phyloP scores from a whole-genome alignment of 1,140 invertebrate species.

The Camponotus floridanus region DNA sequence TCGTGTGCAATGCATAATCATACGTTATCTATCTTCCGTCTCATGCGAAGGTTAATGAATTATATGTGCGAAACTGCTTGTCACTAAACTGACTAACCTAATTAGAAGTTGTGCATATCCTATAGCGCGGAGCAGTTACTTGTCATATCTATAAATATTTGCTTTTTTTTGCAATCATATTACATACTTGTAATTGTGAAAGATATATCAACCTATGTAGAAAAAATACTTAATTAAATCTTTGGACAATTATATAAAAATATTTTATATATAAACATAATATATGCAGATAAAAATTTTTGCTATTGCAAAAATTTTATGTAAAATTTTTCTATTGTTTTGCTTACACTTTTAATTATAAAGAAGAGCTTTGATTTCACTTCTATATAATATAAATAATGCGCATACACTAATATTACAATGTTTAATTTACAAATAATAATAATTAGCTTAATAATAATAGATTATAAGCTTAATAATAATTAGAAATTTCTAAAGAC shows the following conservation, averaged over 20 bases:
- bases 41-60: conserved; percentile 57
- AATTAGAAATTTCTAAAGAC: neutral
- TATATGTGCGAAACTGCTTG: conserved; percentile 61
- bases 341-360: neutral
- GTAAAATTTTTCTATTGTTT: neutral
- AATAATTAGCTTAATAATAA: conserved; percentile 8
- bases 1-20: conserved; percentile 53
- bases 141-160: conserved; percentile 67
- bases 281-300: neutral
- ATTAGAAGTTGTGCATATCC: conserved; percentile 60
- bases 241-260: neutral
- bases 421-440: conserved; percentile 9
- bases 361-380: neutral
- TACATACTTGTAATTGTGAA: neutral
- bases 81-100: conserved; percentile 66
- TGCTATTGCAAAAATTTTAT: neutral
- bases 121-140: conserved; percentile 21
- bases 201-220: neutral
- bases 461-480: too few relatives aligned
- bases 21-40: conserved; percentile 61
- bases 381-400: neutral
- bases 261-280: conserved; percentile 2
- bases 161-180: conserved; percentile 62
- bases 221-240: neutral
- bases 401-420: neutral